These are phyloP conservation scores for Apolygus lucorum DNA, from an alignment of 1,140 invertebrate species.

Conservation along the genomic window DNA sequence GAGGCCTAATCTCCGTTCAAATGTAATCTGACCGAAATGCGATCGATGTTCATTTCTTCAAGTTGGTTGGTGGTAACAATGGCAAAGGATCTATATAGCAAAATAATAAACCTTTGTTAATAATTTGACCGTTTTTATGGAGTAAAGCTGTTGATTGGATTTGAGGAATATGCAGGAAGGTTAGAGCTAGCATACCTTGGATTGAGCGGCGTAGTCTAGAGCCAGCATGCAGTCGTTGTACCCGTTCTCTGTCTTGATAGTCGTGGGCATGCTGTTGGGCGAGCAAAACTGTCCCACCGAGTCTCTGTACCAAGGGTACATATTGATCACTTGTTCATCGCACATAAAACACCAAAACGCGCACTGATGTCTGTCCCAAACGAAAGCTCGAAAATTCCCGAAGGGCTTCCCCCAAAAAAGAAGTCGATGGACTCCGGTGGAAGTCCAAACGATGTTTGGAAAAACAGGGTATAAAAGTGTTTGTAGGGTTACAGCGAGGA, in stretches of 20 bases:
- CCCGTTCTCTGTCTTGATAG: slow-evolving; percentile 59
- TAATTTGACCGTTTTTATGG: too few species aligned
- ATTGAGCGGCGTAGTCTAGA: slow-evolving; percentile 56
- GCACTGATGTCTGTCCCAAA: neutral
- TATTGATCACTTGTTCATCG: slow-evolving; percentile 33
- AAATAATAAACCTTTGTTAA: too few species aligned
- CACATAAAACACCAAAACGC: slow-evolving; percentile 17
- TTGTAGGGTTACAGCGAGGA: neutral
- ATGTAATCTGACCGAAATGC: too few species aligned
- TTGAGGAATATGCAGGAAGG: too few species aligned
- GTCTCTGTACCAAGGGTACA: slow-evolving; percentile 64
- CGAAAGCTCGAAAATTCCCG: neutral
- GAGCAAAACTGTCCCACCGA: slow-evolving; percentile 49
- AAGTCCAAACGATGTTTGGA: neutral
- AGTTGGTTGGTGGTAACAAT: too few species aligned
- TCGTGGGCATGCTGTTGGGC: slow-evolving; percentile 41
- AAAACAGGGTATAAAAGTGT: neutral
- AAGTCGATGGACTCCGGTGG: neutral
- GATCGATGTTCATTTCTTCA: too few species aligned
- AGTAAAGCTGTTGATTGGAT: too few species aligned
- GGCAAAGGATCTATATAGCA: too few species aligned
- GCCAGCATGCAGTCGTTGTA: slow-evolving; percentile 64
- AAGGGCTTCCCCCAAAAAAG: neutral
- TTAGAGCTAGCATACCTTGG: too few species aligned
- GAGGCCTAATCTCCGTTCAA: too few species aligned